phyloP scores from a whole-genome alignment of 2,888 invertebrate genomes.

The Eubasilissa splendida region DNA sequence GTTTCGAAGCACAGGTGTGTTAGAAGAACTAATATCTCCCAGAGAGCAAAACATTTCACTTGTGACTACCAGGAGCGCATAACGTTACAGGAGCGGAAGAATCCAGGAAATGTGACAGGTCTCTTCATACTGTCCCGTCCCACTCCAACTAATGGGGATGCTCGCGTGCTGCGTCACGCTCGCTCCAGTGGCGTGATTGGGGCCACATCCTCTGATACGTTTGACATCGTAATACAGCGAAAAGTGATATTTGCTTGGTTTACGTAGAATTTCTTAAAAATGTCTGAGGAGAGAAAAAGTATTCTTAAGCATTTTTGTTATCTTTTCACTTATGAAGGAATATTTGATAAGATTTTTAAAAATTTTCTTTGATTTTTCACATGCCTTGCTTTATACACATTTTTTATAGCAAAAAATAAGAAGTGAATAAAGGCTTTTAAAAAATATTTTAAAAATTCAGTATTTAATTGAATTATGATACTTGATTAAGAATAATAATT shows the following conservation, averaged over 20 bases:
- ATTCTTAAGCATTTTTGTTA: no score
- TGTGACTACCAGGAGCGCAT: constrained; percentile 36
- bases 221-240: constrained; percentile 16
- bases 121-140: constrained; percentile 21
- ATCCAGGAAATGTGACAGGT: constrained; percentile 45
- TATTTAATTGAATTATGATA: no score
- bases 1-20: constrained; percentile 38
- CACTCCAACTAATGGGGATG: neutral
- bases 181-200: constrained; percentile 28
- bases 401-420: no score
- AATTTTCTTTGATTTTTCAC: no score
- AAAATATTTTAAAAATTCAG: no score
- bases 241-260: constrained; percentile 14
- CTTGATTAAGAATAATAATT: no score
- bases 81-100: constrained; percentile 37
- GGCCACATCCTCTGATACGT: constrained; percentile 23
- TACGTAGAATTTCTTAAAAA: constrained; percentile 1
- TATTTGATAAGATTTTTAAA: no score
- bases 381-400: no score
- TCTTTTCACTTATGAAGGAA: no score
- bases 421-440: no score
- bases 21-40: constrained; percentile 36
- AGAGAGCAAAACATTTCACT: constrained; percentile 41
- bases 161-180: constrained; percentile 15
- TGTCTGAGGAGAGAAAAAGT: no score